Evolutionary conservation across 2,888 invertebrate genomes (phyloP), one percentile per base, ranked within the genome.

Genomic region (Tanytarsus gracilentus): DNA sequence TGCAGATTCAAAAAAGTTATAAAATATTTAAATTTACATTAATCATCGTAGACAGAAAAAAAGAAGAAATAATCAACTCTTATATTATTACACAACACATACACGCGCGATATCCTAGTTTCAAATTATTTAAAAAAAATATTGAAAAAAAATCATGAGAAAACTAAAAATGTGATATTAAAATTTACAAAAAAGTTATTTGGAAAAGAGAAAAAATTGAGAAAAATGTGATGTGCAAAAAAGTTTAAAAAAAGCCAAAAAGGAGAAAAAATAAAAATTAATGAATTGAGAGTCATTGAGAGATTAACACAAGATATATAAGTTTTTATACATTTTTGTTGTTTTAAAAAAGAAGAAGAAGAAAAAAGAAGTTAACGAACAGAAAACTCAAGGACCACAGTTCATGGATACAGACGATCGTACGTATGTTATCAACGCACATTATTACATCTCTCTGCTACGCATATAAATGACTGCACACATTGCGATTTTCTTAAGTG

Each of bases 361-460:
- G 18, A 48, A 36, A 48, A 33, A 26, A 56, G 30, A 58, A 58
- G 58, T 58, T 58, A 58, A 58, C 40, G 58, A 48, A 58, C 58
- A 58, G 44, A 44, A 26, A 58, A 30, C 16, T 58, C 58, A 58
- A 58, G 58, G 58, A 58, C 48, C 29, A 29, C 58, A 30, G 60
- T 60, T 60, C 60, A 60, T 60, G 60, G 60, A 60, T 60, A 59
- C 59, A 59, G 36, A 49, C 49, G 48, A 60, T 33, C 30, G 49
- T 29, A 50, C 50, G 50, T 60, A 60, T 60, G 60, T 60, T 49
- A 49, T 48, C 50, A 58, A 48, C 39, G 29, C 21, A 50, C 27
- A n/a, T 53, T 48, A 14, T 29, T 53, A 40, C 25, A 25, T 58
- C 29, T 26, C 26, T 58, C 29, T 16, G 14, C 29, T 52, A 18